Percentiles rank a stretch among this genome's conserved stretches.
Conservation (phyloP, 2,113 vertebrate species). For the Anhinga rufa region DNA sequence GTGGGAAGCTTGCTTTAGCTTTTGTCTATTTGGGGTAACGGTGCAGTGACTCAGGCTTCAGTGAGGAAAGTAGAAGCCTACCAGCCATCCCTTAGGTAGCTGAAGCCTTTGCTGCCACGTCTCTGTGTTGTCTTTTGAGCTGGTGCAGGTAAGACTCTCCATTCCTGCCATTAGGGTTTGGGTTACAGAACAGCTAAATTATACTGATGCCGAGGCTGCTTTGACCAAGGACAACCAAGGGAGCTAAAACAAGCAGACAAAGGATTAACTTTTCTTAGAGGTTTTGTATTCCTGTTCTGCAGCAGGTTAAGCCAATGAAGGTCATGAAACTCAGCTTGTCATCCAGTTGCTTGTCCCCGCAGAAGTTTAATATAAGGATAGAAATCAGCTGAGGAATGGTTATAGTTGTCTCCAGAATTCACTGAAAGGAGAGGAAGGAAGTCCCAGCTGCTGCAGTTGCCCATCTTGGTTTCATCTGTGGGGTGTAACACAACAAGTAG, state of each 20-base stretch:
- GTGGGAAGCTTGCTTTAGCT: not conserved
- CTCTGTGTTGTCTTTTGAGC: not conserved
- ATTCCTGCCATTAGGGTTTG: rapidly evolving
- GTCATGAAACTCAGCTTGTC: not conserved
- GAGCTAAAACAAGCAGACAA: not conserved
- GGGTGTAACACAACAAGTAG: not conserved
- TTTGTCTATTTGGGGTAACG: not conserved
- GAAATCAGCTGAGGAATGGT: not conserved
- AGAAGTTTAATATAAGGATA: not conserved
- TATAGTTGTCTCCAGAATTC: not conserved
- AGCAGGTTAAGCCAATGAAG: not conserved
- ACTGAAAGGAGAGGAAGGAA: not conserved
- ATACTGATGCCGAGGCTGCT: not conserved
- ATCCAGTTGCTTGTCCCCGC: not conserved
- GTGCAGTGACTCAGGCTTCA: not conserved
- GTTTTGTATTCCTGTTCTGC: not conserved
- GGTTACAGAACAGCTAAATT: not conserved
- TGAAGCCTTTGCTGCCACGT: not conserved
- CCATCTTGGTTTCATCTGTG: not conserved
- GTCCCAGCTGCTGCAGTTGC: not conserved
- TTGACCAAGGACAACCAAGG: not conserved
- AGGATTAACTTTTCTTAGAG: not conserved
- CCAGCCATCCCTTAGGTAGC: not conserved
- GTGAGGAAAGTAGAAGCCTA: not conserved
- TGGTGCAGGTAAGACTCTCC: not conserved